Conservation (phyloP, 2,888 invertebrate species). For the Lepeophtheirus nordmannii region DNA sequence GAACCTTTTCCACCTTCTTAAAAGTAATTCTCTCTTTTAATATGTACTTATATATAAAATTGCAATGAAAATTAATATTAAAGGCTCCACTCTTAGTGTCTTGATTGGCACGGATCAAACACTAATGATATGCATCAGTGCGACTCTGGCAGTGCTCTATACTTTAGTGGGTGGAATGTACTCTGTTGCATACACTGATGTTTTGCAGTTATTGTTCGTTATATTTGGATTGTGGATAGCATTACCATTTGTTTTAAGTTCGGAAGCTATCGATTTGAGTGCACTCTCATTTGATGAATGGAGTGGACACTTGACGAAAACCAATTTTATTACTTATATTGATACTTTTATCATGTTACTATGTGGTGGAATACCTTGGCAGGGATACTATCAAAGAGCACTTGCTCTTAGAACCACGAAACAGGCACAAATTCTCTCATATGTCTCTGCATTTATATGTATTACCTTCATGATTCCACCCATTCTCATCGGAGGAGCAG, state of each 20-base stretch:
- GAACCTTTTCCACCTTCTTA: too few species aligned
- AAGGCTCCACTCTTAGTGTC: neutral
- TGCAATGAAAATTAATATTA: too few species aligned
- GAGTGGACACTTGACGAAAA: neutral
- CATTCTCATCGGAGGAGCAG: neutral
- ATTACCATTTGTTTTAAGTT: neutral
- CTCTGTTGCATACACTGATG: slow-evolving; percentile 9
- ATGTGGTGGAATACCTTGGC: slow-evolving; percentile 10
- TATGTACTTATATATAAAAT: too few species aligned
- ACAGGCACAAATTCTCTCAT: neutral
- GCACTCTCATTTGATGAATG: neutral
- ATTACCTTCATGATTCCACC: slow-evolving; percentile 7
- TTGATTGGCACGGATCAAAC: neutral
- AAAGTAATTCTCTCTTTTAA: too few species aligned
- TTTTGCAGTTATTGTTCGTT: neutral
- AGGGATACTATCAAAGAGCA: slow-evolving; percentile 13
- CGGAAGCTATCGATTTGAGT: neutral
- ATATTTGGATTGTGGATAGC: neutral
- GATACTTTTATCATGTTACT: neutral
- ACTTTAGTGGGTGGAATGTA: slow-evolving; percentile 15
- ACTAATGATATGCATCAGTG: neutral
- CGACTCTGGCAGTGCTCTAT: neutral
- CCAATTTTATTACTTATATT: neutral
- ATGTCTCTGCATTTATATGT: neutral
- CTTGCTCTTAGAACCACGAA: slow-evolving; percentile 1